phyloP scores from a whole-genome alignment of 2,113 vertebrate species.

The Colistium nudipinnis region DNA sequence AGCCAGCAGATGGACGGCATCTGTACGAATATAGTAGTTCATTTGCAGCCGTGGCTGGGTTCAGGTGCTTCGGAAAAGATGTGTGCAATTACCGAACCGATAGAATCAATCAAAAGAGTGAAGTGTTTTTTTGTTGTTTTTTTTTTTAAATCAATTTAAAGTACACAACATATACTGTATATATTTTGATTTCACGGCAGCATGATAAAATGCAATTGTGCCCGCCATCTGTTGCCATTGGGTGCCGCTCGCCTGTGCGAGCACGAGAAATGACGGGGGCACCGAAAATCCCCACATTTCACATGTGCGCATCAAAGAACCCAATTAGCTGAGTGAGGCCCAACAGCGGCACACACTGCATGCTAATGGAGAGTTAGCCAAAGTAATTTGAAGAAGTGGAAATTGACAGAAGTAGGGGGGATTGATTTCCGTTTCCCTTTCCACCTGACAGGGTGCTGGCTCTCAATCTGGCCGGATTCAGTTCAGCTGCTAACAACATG shows the following conservation, averaged over 20 bases:
- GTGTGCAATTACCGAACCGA: conserved; percentile 52
- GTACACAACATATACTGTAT: conserved; percentile 22
- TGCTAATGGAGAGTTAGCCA: conserved; percentile 67
- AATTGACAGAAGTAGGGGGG: conserved; percentile 62
- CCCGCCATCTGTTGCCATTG: conserved; percentile 54
- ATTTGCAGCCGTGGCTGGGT: conserved; percentile 29
- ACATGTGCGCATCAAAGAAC: conserved; percentile 50
- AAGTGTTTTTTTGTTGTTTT: no score
- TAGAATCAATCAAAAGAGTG: conserved; percentile 59
- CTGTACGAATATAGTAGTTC: conserved; percentile 40
- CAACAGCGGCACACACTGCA: conserved; percentile 47
- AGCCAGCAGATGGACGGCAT: conserved; percentile 56
- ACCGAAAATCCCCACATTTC: conserved; percentile 29
- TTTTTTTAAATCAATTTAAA: conserved; percentile 49
- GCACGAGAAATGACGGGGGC: neutral
- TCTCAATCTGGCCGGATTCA: conserved; percentile 59
- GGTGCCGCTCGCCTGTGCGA: neutral
- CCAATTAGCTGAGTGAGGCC: conserved; percentile 58
- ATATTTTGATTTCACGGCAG: conserved; percentile 52
- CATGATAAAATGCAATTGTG: conserved; percentile 47
- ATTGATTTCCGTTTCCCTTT: conserved; percentile 74
- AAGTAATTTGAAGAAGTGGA: conserved; percentile 69
- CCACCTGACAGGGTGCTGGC: conserved; percentile 57
- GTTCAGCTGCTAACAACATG: conserved; percentile 54
- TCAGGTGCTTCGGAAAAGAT: conserved; percentile 45